Base-by-base conservation (phyloP, 2,797 vertebrate species). In the Chaetophractus vellerosus region DNA sequence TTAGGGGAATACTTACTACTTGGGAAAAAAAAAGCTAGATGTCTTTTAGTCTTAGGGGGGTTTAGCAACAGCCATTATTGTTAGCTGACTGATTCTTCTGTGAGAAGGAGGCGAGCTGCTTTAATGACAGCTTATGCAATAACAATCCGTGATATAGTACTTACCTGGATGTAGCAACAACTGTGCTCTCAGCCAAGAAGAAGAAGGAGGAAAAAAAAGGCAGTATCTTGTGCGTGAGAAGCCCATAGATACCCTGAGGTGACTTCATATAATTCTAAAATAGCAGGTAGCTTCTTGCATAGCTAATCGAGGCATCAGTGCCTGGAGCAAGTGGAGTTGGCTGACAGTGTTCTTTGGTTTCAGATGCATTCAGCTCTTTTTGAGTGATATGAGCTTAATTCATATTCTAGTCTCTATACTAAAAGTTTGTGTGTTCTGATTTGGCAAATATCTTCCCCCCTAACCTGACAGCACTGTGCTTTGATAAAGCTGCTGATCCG, bases 211-310 rank as follows among this genome's bases (percentile, higher is more conserved):
- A 90, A 93, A 96, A 88, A 96, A 98, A 96, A 97, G 97, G 97
- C 97, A 97, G 98, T 98, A 97, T 98, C 98, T 98, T 98, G 98
- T 98, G 98, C 98, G 98, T 99, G 98, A 98, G 98, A 99, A 99
- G 98, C 97, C 98, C 97, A 98, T 97, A 98, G 98, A 98, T 98
- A 97, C 98, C 98, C 98, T 80, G 98, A 97, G 98, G 98, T 98
- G 98, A 98, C 98, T 98, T 98, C 97, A 97, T 98, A 98, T 98
- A 98, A 98, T 98, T 98, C 98, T 98, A 97, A 98, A 98, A 97
- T 97, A 98, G 98, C 98, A 99, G 98, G 98, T 98, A 98, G 98
- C 98, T 98, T 99, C 98, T 99, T 99, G 98, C 98, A 98, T 98
- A 98, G 98, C 97, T 98, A 98, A 99, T 99, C 98, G 92, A 98